Evolutionary conservation across 2,888 invertebrate genomes (phyloP).

Genomic region (Hecatera dysodea): DNA sequence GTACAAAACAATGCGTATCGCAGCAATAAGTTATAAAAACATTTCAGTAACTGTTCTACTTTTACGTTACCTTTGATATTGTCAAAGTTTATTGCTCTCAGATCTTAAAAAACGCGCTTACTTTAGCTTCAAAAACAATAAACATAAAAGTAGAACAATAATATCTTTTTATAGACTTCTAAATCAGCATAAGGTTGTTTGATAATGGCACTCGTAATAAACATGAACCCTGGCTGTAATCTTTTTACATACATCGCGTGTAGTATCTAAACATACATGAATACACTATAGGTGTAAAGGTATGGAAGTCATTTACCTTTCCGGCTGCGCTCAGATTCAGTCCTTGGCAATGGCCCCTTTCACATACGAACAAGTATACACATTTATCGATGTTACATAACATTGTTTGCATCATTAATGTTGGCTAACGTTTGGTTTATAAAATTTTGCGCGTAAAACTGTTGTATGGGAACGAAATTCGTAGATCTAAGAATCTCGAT

Average conservation of each 20-base stretch:
- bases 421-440: constrained; percentile 70
- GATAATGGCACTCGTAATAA: constrained; percentile 54
- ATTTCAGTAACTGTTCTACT: constrained; percentile 50
- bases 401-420: constrained; percentile 80
- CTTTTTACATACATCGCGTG: constrained; percentile 62
- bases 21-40: constrained; percentile 31
- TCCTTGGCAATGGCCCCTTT: constrained; percentile 88
- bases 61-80: constrained; percentile 54
- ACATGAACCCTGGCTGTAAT: constrained; percentile 52
- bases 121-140: constrained; percentile 63
- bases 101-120: constrained; percentile 54
- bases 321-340: constrained; percentile 79
- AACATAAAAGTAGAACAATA: constrained; percentile 67
- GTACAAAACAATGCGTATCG: neutral
- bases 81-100: constrained; percentile 63
- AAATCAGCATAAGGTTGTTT: constrained; percentile 56
- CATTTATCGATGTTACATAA: constrained; percentile 83
- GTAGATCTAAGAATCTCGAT: constrained; percentile 35
- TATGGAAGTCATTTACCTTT: constrained; percentile 85
- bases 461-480: constrained; percentile 44
- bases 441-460: constrained; percentile 60
- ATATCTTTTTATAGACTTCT: constrained; percentile 62
- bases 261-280: constrained; percentile 56
- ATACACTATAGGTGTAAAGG: constrained; percentile 67
- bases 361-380: constrained; percentile 81